Conservation (phyloP, 2,888 invertebrate genomes). For the Petrolisthes manimaculis region DNA sequence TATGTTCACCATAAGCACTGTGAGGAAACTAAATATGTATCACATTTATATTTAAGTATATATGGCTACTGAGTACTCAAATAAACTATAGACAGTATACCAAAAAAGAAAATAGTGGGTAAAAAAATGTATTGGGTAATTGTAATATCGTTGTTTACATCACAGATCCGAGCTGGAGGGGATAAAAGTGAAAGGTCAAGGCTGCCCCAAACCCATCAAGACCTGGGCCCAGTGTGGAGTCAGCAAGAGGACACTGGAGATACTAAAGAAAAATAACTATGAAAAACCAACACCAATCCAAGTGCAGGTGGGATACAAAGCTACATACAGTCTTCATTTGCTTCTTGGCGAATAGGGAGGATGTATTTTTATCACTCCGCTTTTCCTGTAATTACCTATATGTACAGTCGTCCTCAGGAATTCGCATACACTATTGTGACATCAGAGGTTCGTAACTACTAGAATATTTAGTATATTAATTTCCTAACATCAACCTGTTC, state of each 20-base stretch:
- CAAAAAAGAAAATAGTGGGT: too few species aligned
- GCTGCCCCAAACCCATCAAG: conserved; percentile 93
- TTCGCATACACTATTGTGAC: too few species aligned
- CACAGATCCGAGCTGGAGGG: conserved; percentile 84
- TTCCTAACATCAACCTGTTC: too few species aligned
- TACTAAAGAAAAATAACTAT: conserved; percentile 88
- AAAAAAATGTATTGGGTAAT: too few species aligned
- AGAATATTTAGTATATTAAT: not conserved
- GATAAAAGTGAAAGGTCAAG: conserved; percentile 94
- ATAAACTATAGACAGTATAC: not conserved
- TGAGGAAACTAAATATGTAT: too few species aligned
- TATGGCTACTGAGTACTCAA: too few species aligned
- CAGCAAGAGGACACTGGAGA: conserved; percentile 93
- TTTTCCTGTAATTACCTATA: not conserved
- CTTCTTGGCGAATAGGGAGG: not conserved
- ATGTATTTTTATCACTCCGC: not conserved
- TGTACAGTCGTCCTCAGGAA: not conserved
- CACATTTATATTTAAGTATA: too few species aligned
- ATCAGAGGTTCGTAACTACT: not conserved
- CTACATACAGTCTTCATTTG: not conserved
- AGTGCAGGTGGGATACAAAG: conserved; percentile 74
- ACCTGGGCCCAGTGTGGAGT: conserved; percentile 99
- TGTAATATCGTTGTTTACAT: conserved; percentile 6
- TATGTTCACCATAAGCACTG: too few species aligned
- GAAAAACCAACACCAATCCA: conserved; percentile 99